Percentiles rank a stretch among this genome's conserved stretches.
These are phyloP conservation scores for Drosophila meridionalis DNA, from an alignment of 2,888 invertebrate genomes.

Conservation along the genomic window DNA sequence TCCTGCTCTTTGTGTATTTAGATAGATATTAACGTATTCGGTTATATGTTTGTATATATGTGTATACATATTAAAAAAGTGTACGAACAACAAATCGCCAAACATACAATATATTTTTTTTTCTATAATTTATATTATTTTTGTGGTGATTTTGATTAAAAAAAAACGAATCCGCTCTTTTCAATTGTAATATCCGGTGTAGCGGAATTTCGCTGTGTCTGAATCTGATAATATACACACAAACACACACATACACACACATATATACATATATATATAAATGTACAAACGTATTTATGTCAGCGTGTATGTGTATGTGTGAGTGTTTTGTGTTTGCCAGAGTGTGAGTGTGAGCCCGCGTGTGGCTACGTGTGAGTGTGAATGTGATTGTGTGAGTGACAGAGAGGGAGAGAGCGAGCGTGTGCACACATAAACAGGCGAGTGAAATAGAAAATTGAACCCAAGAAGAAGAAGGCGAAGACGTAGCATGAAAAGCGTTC, in stretches of 20 bases:
- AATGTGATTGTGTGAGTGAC: conserved; percentile 21
- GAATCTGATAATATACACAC: conserved; percentile 30
- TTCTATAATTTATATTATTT: conserved; percentile 30
- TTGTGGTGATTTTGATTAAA: conserved; percentile 59
- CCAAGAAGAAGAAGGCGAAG: conserved; percentile 21
- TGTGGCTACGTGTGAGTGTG: conserved; percentile 11
- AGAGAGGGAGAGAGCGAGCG: conserved; percentile 22
- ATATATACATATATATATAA: neutral
- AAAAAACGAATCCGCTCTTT: conserved; percentile 65
- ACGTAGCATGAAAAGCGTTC: conserved; percentile 34
- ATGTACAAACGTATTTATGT: conserved; percentile 6
- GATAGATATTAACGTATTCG: conserved; percentile 18
- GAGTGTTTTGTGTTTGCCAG: conserved; percentile 11
- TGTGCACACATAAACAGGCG: conserved; percentile 44
- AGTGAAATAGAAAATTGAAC: conserved; percentile 46
- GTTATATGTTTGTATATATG: conserved; percentile 9
- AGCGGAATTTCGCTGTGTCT: conserved; percentile 73
- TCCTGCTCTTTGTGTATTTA: conserved; percentile 62
- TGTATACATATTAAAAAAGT: conserved; percentile 17
- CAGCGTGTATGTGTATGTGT: conserved; percentile 12
- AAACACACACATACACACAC: neutral
- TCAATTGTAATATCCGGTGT: conserved; percentile 82
- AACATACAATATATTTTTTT: conserved; percentile 6
- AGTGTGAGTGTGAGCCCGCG: conserved; percentile 15
- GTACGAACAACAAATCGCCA: conserved; percentile 18